A percentile compares a stretch with the other conserved stretches of the same genome.
Conservation (phyloP, 2,888 invertebrate genomes). For the Lasioglossum marginatum region DNA sequence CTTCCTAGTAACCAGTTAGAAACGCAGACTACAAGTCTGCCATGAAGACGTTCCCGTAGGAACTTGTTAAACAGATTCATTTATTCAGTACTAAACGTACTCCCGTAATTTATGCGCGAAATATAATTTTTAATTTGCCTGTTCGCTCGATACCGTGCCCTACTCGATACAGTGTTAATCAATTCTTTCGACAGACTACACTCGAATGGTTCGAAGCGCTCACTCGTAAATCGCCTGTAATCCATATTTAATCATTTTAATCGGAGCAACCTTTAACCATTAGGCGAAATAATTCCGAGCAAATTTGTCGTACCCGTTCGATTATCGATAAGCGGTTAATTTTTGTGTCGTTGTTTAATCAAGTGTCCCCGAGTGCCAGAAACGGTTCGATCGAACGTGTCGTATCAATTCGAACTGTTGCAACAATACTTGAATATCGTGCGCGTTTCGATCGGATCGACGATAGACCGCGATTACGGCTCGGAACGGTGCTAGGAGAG, state of each 20-base stretch:
- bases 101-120: not conserved
- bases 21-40: not conserved
- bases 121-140: not conserved
- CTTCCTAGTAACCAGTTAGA: not conserved
- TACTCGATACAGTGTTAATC: too few relatives aligned
- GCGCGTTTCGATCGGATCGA: conserved; percentile 23
- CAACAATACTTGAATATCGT: conserved; percentile 19
- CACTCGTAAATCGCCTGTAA: not conserved
- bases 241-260: not conserved
- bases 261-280: not conserved
- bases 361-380: conserved; percentile 15
- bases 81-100: not conserved
- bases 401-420: not conserved
- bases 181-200: not conserved
- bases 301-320: conserved; percentile 47
- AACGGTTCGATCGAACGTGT: not conserved
- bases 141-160: not conserved
- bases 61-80: not conserved
- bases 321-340: conserved; percentile 32
- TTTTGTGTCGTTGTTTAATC: conserved; percentile 32
- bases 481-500: conserved; percentile 6
- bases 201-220: not conserved
- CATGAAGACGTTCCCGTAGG: not conserved
- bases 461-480: conserved; percentile 43
- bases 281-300: not conserved